phyloP scores from a whole-genome alignment of 2,797 vertebrate species.

The Lophotriccus pileatus region DNA sequence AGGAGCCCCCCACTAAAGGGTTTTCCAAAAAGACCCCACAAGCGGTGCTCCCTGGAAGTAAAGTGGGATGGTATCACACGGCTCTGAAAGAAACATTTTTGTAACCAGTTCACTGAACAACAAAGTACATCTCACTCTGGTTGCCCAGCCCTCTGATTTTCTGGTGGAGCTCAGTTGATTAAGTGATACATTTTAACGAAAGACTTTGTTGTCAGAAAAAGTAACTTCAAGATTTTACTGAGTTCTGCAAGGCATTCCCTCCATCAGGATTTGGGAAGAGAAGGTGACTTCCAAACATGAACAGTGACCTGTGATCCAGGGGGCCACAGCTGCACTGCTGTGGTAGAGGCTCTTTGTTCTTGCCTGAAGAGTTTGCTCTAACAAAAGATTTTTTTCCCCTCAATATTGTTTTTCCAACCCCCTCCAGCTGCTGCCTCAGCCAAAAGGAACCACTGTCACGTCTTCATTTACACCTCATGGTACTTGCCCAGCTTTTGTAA shows the following conservation, averaged over 20 bases:
- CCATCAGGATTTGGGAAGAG: neutral
- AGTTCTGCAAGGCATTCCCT: neutral
- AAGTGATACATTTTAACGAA: neutral
- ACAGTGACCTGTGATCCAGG: neutral
- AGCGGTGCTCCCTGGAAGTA: neutral
- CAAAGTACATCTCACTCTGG: neutral
- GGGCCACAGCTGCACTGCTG: neutral
- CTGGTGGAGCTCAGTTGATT: neutral
- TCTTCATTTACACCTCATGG: neutral
- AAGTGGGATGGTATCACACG: fast-evolving
- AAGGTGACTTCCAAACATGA: neutral
- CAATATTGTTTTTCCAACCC: neutral
- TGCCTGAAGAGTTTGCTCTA: neutral
- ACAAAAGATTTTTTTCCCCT: neutral
- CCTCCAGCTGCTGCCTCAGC: neutral
- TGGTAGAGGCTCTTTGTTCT: neutral
- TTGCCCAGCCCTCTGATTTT: neutral
- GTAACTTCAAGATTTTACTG: neutral
- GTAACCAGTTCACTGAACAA: too few relatives aligned
- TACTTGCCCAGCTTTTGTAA: neutral
- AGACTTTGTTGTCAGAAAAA: neutral
- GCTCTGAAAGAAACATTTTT: neutral
- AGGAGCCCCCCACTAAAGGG: neutral
- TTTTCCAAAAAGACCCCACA: neutral
- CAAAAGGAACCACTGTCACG: neutral